Percentiles rank a stretch among this genome's conserved stretches.
Conservation (phyloP, 2,888 invertebrate species). For the Amphiduros pacificus region DNA sequence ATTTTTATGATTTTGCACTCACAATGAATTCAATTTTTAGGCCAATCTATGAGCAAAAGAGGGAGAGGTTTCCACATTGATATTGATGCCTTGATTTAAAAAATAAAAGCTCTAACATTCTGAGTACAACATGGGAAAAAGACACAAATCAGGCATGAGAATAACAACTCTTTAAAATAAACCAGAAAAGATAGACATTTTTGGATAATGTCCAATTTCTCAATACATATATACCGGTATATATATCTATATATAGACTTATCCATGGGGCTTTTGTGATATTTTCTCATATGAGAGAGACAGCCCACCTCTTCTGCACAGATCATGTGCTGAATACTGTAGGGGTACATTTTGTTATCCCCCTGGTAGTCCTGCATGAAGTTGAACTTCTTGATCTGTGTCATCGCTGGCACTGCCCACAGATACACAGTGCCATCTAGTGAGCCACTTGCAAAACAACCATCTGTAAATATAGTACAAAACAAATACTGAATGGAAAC, state of each 20-base stretch:
- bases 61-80: neutral
- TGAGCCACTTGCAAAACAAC: conserved; percentile 43
- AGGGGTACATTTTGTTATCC: conserved; percentile 40
- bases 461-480: neutral
- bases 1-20: too few species aligned
- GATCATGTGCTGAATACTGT: conserved; percentile 48
- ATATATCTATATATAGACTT: too few species aligned
- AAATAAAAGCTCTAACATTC: too few species aligned
- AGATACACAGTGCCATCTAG: conserved; percentile 50
- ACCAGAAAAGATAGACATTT: neutral
- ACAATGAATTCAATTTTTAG: neutral
- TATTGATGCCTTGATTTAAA: too few species aligned
- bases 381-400: conserved; percentile 38
- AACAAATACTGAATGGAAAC: neutral
- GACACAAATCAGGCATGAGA: too few species aligned
- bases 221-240: too few species aligned
- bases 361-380: conserved; percentile 42
- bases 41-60: neutral
- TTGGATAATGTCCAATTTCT: neutral
- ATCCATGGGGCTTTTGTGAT: too few species aligned
- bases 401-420: conserved; percentile 45
- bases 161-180: neutral
- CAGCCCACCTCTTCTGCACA: conserved; percentile 46
- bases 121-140: too few species aligned
- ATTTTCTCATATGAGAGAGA: too few species aligned